Evolutionary conservation across 2,113 vertebrate genomes (phyloP).

Genomic region (Menidia beryllina): DNA sequence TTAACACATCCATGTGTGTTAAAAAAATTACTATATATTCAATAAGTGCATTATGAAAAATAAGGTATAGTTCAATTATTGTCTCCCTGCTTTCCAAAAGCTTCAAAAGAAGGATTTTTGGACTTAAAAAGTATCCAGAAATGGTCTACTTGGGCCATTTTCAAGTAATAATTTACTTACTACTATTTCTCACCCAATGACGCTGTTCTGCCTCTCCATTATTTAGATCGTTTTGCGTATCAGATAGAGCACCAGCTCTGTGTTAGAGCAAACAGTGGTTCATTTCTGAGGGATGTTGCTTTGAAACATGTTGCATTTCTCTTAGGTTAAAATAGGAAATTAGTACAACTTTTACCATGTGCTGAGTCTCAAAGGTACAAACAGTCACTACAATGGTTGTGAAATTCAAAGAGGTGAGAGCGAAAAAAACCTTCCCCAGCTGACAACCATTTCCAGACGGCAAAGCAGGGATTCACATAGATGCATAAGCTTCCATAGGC

Average conservation of each 20-base stretch:
- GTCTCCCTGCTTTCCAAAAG: background rate
- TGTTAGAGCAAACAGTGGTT: slow-evolving; percentile 28
- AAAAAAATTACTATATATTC: slow-evolving; percentile 14
- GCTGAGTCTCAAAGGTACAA: background rate
- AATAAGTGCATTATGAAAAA: slow-evolving; percentile 4
- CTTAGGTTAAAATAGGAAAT: slow-evolving; percentile 31
- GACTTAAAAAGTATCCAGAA: no score
- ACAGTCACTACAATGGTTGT: no score
- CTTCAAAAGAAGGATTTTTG: slow-evolving; percentile 11
- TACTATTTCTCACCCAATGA: slow-evolving; percentile 45
- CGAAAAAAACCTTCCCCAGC: no score
- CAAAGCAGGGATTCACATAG: no score
- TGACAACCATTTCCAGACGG: no score
- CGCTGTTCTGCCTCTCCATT: slow-evolving; percentile 46
- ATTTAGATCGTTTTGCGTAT: slow-evolving; percentile 41
- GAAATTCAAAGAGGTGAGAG: no score
- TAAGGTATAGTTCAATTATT: slow-evolving; percentile 25
- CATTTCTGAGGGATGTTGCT: slow-evolving; percentile 39
- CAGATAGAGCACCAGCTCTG: slow-evolving; percentile 43
- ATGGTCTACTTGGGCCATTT: slow-evolving; percentile 22
- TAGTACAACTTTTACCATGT: slow-evolving; percentile 2
- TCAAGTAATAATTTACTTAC: slow-evolving; percentile 17
- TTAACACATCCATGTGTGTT: slow-evolving; percentile 10
- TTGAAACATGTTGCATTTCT: slow-evolving; percentile 28
- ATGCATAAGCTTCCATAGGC: no score